Evolutionary conservation across 2,888 invertebrate species (phyloP).

Genomic region (Penaeus monodon): DNA sequence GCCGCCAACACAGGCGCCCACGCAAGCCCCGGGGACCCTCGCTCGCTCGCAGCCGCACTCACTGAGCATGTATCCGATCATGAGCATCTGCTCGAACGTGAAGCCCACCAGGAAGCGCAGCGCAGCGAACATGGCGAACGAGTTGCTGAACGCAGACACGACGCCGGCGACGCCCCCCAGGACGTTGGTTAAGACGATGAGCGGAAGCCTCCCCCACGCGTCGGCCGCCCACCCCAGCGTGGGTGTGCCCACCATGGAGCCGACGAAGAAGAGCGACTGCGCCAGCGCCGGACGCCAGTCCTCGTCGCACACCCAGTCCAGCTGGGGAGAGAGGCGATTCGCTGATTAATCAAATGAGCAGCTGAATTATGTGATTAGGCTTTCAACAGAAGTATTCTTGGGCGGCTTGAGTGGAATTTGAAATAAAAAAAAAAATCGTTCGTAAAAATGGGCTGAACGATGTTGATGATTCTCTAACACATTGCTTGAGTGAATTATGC

Average conservation of each 20-base stretch:
- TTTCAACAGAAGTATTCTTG: no score
- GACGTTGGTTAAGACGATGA: conserved; percentile 82
- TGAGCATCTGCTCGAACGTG: conserved; percentile 77
- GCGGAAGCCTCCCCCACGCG: conserved; percentile 85
- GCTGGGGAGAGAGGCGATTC: conserved; percentile 71
- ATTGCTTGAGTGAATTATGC: no score
- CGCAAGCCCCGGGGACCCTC: no score
- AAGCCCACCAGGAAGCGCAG: conserved; percentile 88
- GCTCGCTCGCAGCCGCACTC: no score
- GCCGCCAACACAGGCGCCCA: no score
- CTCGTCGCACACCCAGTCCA: conserved; percentile 89
- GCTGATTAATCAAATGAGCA: no score
- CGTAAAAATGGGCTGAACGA: no score
- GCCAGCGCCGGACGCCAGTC: conserved; percentile 82
- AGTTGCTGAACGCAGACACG: conserved; percentile 72
- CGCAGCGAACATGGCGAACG: conserved; percentile 82
- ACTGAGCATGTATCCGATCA: no score
- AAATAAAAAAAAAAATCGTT: no score
- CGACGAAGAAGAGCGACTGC: conserved; percentile 88
- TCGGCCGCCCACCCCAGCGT: conserved; percentile 90
- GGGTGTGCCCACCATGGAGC: conserved; percentile 87
- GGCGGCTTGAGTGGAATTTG: no score
- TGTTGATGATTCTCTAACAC: no score
- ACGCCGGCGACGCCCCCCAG: conserved; percentile 75
- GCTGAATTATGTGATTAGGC: no score